Evolutionary conservation across 2,888 invertebrate species (phyloP).

Genomic region (Tenthredo mesomela): DNA sequence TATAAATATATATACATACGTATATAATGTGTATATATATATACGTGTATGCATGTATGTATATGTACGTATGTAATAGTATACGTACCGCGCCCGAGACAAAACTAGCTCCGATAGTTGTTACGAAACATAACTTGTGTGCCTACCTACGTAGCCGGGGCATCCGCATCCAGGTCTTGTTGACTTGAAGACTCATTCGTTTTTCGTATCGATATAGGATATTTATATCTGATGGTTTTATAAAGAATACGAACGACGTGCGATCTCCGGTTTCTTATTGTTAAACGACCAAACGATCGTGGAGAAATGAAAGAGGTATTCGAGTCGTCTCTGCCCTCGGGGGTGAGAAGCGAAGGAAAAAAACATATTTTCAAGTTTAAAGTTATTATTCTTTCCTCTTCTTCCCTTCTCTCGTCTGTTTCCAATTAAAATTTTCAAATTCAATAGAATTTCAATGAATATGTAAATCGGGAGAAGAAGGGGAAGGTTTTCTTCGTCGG

Average conservation of each 20-base stretch:
- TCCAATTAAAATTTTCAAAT: not conserved
- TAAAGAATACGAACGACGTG: no score
- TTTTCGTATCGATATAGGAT: not conserved
- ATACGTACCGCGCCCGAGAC: conserved; percentile 10
- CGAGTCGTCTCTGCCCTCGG: not conserved
- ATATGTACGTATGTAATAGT: not conserved
- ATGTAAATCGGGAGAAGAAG: not conserved
- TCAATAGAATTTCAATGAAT: not conserved
- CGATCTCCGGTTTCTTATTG: no score
- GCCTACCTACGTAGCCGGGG: not conserved
- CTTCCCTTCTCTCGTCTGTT: not conserved
- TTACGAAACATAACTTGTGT: conserved; percentile 25
- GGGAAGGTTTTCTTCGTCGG: not conserved
- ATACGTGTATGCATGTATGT: not conserved
- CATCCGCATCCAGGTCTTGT: not conserved
- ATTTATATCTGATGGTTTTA: not conserved
- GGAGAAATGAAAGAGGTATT: not conserved
- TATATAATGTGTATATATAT: not conserved
- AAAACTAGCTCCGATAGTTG: conserved; percentile 21
- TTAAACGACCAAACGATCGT: not conserved
- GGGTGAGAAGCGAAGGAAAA: not conserved
- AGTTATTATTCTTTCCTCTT: not conserved
- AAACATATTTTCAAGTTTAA: not conserved
- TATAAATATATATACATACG: no score
- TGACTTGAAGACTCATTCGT: not conserved